Evolutionary conservation across 2,113 vertebrate genomes (phyloP), one percentile per base, ranked within the genome.

Genomic region (Actinemys pallida): DNA sequence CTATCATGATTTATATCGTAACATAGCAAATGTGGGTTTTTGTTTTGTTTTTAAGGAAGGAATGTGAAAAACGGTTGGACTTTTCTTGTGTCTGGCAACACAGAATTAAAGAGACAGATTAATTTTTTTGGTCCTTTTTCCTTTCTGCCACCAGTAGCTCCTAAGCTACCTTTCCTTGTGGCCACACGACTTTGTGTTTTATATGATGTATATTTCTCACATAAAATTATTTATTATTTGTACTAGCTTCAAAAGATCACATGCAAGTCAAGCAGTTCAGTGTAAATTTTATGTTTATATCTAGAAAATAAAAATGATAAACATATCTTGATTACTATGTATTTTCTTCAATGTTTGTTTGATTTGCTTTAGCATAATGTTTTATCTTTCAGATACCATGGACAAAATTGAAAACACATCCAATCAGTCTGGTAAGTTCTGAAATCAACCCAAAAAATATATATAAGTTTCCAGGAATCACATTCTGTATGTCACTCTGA

Each of bases 371-470:
- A 96, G 91, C 95, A 45, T 89, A 90, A 92, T 91, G 20, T 94
- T 96, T 96, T 96, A 29, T 57, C 85, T 98, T 96, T 59, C 97
- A 99, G 99, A 99, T 99, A 97, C 99, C 99, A 92, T 99, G 99
- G 99, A 99, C 99, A 90, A 99, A 99, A 97, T 93, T 99, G 96
- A 99, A 99, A 98, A 99, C 99, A 62, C 99, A 99, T 92, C 99
- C 99, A 19, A 99, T 99, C 93, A 98, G 98, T 95, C 97, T 99
- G 99, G 99, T 99, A 97, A 98, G 99, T 98, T 97, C 52, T 94
- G 84, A 92, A 87, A 87, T 87, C 75, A 79, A 20, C 13, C 94
- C 20, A 87, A 85, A 92, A 93, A 80, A 93, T 72, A 90, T 88
- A 27, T 80, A 3, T 86, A 90, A 95, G 80, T 42, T 72, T 72